Evolutionary conservation across 2,888 invertebrate species (phyloP), one percentile per base, ranked within the genome.

Genomic region (Cepaea hortensis): DNA sequence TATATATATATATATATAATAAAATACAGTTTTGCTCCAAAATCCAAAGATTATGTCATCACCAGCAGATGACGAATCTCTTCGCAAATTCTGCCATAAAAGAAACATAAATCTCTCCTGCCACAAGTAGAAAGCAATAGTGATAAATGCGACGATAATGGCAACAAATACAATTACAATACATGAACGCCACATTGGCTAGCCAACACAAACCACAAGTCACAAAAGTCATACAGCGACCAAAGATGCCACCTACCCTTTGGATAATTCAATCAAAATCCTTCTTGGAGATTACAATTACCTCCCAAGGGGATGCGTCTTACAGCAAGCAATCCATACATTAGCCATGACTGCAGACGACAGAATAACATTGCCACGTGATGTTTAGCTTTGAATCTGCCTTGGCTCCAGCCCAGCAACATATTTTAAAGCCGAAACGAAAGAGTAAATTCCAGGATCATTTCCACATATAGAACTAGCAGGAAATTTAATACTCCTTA

Each of bases 201-300:
- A 55, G 55, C 55, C 55, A 55, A 6, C 11, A 55, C 7, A 55
- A 6, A 55, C 11, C 55, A 55, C 55, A 55, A 55, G 55, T 9
- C 55, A 55, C 7, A 55, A 0, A 55, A 11, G 11, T 55, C 55
- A 55, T 9, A 68, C 18, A 20, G 13, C 18, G n/a, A 72, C 72
- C n/a, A 72, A 46, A 73, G 73, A 73, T 9, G 72, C 7, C 5
- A 72, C 72, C 11, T 73, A 73, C 73, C 73, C 73, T 4, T 7
- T 73, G 7, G 73, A 46, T 73, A 73, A 73, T 46, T 73, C 46
- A 73, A 73, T 73, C 73, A 73, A 73, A 73, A 73, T 73, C 73
- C 73, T 46, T 48, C 46, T 73, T 48, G 46, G 3, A 73, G 46
- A 73, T 48, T 46, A 73, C 46, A 73, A 72, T 15, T 2, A 73